Percentiles rank a stretch among this genome's conserved stretches.
These are phyloP conservation scores for Speoplatyrhinus poulsoni DNA, from an alignment of 2,113 vertebrate genomes.

Conservation along the genomic window DNA sequence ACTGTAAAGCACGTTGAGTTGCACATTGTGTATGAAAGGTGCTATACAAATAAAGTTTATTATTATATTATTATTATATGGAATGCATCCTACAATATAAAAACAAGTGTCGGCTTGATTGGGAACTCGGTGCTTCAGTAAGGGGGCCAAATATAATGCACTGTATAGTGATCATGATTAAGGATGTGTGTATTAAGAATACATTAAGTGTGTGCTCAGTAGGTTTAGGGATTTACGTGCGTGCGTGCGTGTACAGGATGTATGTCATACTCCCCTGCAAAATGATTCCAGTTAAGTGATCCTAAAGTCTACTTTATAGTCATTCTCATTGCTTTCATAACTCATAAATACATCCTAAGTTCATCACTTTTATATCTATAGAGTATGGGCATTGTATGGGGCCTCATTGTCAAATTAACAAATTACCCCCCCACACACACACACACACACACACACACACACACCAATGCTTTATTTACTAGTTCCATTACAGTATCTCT, in stretches of 20 bases:
- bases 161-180: conserved; percentile 15
- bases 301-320: conserved; percentile 5
- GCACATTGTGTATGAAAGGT: no score
- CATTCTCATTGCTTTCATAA: not conserved
- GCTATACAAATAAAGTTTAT: no score
- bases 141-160: conserved; percentile 51
- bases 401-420: not conserved
- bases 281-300: conserved; percentile 27
- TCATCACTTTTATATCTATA: conserved; percentile 34
- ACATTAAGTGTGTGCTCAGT: not conserved
- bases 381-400: not conserved
- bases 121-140: conserved; percentile 20
- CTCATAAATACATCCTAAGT: conserved; percentile 19
- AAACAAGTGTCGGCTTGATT: conserved; percentile 27
- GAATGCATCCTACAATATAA: conserved; percentile 33
- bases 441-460: no score
- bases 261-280: not conserved
- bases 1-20: no score
- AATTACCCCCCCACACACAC: conserved; percentile 14
- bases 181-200: not conserved
- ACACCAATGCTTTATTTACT: conserved; percentile 25
- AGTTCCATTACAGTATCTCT: conserved; percentile 42
- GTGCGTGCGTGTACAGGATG: conserved; percentile 1
- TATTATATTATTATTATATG: no score
- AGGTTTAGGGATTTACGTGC: not conserved